Conservation (phyloP, 2,888 invertebrate genomes). For the Odontothrips loti region DNA sequence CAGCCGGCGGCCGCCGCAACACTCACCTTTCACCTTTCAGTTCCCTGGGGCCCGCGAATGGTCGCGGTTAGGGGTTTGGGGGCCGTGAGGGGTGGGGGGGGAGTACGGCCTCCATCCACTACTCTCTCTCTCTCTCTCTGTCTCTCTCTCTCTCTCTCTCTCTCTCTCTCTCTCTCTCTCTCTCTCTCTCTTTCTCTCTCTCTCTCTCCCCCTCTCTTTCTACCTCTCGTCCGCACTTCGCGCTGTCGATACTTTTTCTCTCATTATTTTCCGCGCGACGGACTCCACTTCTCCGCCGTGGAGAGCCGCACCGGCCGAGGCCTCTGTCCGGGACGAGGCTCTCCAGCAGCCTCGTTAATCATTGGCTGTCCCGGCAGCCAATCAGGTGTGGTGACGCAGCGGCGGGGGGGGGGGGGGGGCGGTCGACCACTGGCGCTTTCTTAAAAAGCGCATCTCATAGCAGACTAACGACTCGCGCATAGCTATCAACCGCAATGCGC, state of each 20-base stretch:
- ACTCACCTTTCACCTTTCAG: no score
- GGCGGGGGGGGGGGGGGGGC: not conserved
- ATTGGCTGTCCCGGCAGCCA: not conserved
- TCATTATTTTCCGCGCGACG: no score
- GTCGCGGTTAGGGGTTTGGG: no score
- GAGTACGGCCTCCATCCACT: not conserved
- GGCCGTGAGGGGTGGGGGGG: not conserved
- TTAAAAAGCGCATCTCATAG: not conserved
- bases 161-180: not conserved
- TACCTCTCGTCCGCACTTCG: no score
- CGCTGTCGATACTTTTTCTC: no score
- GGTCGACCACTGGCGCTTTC: not conserved
- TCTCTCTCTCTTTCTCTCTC: not conserved
- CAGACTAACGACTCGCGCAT: not conserved
- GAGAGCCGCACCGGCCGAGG: no score
- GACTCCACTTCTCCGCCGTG: no score
- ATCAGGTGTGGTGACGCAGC: conserved; percentile 9
- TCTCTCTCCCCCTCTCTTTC: no score
- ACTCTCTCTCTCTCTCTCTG: not conserved
- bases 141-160: not conserved
- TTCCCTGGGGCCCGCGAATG: no score
- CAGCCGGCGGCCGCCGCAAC: no score
- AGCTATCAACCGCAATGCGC: conserved; percentile 5
- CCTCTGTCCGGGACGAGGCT: not conserved
- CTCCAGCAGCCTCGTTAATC: not conserved